Evolutionary conservation across 2,888 invertebrate genomes (phyloP).

Genomic region (Mycalesis mineus): DNA sequence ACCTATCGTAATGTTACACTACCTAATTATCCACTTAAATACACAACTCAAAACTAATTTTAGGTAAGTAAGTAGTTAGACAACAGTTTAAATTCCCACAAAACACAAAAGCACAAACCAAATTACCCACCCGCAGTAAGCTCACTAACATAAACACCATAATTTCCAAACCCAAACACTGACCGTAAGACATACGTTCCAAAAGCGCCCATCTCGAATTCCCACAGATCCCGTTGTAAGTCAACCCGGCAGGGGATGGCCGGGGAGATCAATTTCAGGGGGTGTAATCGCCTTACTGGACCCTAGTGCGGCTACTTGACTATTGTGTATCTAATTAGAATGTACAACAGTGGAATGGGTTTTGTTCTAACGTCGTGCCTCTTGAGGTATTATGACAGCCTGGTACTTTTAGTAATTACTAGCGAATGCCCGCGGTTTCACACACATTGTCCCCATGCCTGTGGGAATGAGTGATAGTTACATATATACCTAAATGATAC

Average conservation of each 20-base stretch:
- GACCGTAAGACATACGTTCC: slow-evolving; percentile 5
- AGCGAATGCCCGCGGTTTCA: too few relatives aligned
- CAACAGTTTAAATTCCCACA: too few relatives aligned
- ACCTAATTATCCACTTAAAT: too few relatives aligned
- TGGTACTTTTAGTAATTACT: background rate
- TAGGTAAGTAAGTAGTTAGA: too few relatives aligned
- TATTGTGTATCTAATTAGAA: slow-evolving; percentile 1
- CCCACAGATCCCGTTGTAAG: slow-evolving; percentile 32
- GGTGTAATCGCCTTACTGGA: slow-evolving; percentile 31
- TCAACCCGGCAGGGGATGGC: slow-evolving; percentile 23
- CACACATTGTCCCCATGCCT: too few relatives aligned
- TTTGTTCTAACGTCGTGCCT: background rate
- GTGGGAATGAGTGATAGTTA: too few relatives aligned
- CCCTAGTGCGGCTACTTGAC: slow-evolving; percentile 3
- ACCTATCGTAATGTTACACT: too few relatives aligned
- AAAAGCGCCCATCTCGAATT: slow-evolving; percentile 18
- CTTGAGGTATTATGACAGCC: background rate
- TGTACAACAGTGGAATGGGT: background rate
- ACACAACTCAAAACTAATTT: too few relatives aligned
- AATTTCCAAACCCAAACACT: background rate
- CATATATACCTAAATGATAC: too few relatives aligned
- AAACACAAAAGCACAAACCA: too few relatives aligned
- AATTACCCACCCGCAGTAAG: too few relatives aligned
- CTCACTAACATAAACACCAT: background rate
- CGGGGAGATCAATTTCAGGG: slow-evolving; percentile 23